Evolutionary conservation across 2,113 vertebrate species (phyloP), one percentile per base, ranked within the genome.

Genomic region (Pituophis catenifer): DNA sequence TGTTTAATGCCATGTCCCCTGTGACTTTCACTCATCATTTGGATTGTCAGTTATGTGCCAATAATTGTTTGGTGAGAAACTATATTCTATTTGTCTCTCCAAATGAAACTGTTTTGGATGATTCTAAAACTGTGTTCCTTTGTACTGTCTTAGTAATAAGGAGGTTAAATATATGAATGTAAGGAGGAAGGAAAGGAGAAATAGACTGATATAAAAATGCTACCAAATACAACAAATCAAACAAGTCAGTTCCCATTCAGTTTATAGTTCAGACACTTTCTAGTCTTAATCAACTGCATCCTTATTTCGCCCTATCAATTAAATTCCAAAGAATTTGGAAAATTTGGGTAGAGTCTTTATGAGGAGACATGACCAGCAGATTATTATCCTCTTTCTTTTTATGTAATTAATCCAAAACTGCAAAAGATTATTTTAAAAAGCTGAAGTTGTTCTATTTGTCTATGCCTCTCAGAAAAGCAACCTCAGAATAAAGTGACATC

Each of bases 1-100:
- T 88, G 33, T 55, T 44, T 88, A 94, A 95, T 33, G 88, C 86
- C 86, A 86, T 55, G 86, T 92, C 65, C 48, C 50, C 93, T 53
- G 93, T 92, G 93, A 94, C 93, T 88, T 52, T 44, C 89, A 88
- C 24, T 89, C 19, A 44, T 90, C 50, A 96, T 97, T 90, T 95
- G 93, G 91, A 95, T 90, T 53, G 89, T 92, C 91, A 90, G 91
- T 44, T 95, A 95, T 95, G 95, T 57, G 89, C 33, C 93, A 96
- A 94, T 90, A 94, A 58, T 48, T 91, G 92, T 93, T 95, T 62
- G 94, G 91, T 92, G 86, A 62, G 62, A 90, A 86, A 94, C 95
- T 94, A 94, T 92, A 95, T 58, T 88, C 93, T 91, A 89, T 92
- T 96, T 95, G 94, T 96, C 93, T 95, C 93, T 97, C 88, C 89